phyloP scores from a whole-genome alignment of 2,797 vertebrate genomes.

The Distichodus sexfasciatus region DNA sequence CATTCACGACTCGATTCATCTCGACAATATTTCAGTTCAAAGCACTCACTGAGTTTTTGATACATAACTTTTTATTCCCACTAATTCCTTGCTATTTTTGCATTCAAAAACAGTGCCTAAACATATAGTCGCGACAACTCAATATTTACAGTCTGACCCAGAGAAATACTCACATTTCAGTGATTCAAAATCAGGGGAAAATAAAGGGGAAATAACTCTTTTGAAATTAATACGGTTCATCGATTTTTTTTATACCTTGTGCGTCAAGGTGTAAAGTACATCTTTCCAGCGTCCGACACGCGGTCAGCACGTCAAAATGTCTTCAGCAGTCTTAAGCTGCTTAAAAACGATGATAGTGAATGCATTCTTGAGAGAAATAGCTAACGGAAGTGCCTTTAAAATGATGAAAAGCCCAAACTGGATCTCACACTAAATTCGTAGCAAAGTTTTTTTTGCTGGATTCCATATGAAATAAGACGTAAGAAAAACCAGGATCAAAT shows the following conservation, averaged over 20 bases:
- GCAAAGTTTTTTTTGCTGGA: no score
- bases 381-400: no score
- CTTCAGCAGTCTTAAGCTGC: no score
- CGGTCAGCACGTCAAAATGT: background rate
- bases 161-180: slow-evolving; percentile 66
- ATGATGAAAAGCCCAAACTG: no score
- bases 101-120: slow-evolving; percentile 67
- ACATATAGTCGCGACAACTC: slow-evolving; percentile 67
- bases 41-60: slow-evolving; percentile 20
- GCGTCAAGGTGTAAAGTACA: slow-evolving; percentile 7
- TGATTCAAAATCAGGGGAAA: slow-evolving; percentile 53
- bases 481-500: no score
- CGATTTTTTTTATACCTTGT: slow-evolving; percentile 5
- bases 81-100: slow-evolving; percentile 56
- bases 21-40: slow-evolving; percentile 23
- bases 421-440: no score
- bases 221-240: background rate
- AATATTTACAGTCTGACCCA: slow-evolving; percentile 57
- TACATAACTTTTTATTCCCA: slow-evolving; percentile 40
- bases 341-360: no score
- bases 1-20: slow-evolving; percentile 20
- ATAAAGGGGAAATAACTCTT: slow-evolving; percentile 10
- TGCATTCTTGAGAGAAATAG: no score
- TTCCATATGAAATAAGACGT: no score
- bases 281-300: background rate